Percentiles rank a stretch among this genome's conserved stretches.
Conservation (phyloP, 2,888 invertebrate species). For the Drosophila tripunctata region DNA sequence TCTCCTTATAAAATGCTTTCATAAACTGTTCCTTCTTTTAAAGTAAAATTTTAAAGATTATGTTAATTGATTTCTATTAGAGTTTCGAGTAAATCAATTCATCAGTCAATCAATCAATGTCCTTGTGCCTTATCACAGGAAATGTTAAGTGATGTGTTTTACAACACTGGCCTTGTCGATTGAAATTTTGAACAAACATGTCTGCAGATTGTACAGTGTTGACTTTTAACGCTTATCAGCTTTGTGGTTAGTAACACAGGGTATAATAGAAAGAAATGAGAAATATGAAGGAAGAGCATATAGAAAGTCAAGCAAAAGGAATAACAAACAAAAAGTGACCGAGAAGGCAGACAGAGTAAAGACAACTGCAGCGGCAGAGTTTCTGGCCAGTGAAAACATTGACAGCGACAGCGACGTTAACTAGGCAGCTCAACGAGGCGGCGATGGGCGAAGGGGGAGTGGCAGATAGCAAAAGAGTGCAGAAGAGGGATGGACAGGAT, state of each 20-base stretch:
- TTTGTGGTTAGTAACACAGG: slow-evolving; percentile 8
- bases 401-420: slow-evolving; percentile 42
- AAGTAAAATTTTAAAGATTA: too few species aligned
- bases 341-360: slow-evolving; percentile 22
- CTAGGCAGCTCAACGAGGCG: slow-evolving; percentile 9
- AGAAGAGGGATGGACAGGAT: not conserved
- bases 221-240: slow-evolving; percentile 4
- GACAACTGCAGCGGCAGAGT: not conserved
- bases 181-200: not conserved
- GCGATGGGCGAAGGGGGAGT: too few species aligned
- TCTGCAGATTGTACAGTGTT: not conserved
- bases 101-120: not conserved
- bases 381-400: slow-evolving; percentile 22
- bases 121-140: too few species aligned
- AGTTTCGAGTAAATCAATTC: too few species aligned
- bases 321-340: slow-evolving; percentile 51
- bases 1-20: too few species aligned
- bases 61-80: too few species aligned
- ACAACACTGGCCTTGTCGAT: not conserved
- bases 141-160: too few species aligned
- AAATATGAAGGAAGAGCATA: slow-evolving; percentile 21
- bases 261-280: slow-evolving; percentile 17
- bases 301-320: slow-evolving; percentile 20
- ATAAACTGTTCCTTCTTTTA: too few species aligned
- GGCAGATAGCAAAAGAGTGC: not conserved